These are phyloP conservation scores for Doris montereyensis DNA, from an alignment of 2,888 invertebrate species.

Conservation along the genomic window DNA sequence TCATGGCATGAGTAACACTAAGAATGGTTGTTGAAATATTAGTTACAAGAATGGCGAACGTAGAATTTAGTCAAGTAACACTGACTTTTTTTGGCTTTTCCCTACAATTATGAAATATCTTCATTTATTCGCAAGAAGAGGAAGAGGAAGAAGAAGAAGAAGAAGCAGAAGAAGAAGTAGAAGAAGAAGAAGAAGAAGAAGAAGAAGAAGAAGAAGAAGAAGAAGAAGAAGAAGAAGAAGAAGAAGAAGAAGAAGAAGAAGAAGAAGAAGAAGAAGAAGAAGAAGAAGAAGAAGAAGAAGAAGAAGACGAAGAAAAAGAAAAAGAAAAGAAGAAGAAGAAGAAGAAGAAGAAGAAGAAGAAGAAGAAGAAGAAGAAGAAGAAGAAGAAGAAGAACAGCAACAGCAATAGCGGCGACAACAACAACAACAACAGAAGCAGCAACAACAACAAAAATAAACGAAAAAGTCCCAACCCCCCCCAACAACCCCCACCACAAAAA, in stretches of 20 bases:
- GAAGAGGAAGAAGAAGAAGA: neutral
- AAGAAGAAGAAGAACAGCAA: slow-evolving; percentile 16
- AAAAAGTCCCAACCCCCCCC: too few species aligned
- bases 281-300: neutral
- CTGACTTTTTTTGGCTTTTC: too few species aligned
- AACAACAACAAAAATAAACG: neutral
- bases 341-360: neutral
- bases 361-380: slow-evolving; percentile 12
- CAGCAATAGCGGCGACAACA: neutral
- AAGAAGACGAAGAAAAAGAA: neutral
- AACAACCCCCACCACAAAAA: too few species aligned
- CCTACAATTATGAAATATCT: too few species aligned
- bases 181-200: neutral
- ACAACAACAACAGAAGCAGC: too few species aligned
- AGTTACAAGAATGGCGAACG: neutral
- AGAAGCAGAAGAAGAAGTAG: neutral
- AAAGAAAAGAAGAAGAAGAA: neutral
- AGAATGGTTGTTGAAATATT: neutral
- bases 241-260: neutral
- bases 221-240: neutral
- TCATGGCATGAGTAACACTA: neutral
- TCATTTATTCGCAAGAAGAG: neutral
- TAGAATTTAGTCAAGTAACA: neutral
- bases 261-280: neutral
- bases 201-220: slow-evolving; percentile 7